Evolutionary conservation across 2,888 invertebrate genomes (phyloP), one percentile per base, ranked within the genome.

Genomic region (Dasypolia templi): DNA sequence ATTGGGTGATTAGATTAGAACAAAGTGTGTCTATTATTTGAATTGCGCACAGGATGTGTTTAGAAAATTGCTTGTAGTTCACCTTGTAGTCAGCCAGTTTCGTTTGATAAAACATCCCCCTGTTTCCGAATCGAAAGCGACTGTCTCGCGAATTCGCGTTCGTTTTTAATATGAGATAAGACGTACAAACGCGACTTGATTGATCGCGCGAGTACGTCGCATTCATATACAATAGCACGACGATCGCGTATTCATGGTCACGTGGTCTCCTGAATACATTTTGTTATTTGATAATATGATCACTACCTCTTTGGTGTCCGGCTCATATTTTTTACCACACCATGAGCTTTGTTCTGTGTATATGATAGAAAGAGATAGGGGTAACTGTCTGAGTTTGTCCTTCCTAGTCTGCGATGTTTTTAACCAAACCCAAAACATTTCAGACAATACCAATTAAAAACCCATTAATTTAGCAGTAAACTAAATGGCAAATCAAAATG

Each of bases 1-100:
- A 76, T 71, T 66, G 69, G 68, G 74, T 73, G 86, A 86, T 87
- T 82, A 86, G 80, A 82, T 83, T 86, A 72, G 74, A 81, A 86
- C 58, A 78, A 86, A 84, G 56, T 77, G 74, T 77, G 63, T 77
- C 71, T 77, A 76, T 86, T 87, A 74, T 84, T 77, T 32, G 22
- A 79, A 83, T 71, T 79, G 68, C 51, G 65, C 63, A 59, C 62
- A 66, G 56, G 62, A 71, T 65, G 66, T 73, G 63, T 62, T 63
- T 42, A 35, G 14, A 39, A 55, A 72, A 75, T 67, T 68, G 51
- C 29, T 71, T 63, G 46, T 32, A 14, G 29, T 55, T 7, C 22
- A 63, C 42, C 19, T 29, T 44, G 14, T 22, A n/a, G 9, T 29
- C 46, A 46, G 29, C 3, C 39, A 58, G n/a, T 39, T 17, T 56